phyloP scores from a whole-genome alignment of 2,797 vertebrate species.

The Mormyrus proboscirostris region DNA sequence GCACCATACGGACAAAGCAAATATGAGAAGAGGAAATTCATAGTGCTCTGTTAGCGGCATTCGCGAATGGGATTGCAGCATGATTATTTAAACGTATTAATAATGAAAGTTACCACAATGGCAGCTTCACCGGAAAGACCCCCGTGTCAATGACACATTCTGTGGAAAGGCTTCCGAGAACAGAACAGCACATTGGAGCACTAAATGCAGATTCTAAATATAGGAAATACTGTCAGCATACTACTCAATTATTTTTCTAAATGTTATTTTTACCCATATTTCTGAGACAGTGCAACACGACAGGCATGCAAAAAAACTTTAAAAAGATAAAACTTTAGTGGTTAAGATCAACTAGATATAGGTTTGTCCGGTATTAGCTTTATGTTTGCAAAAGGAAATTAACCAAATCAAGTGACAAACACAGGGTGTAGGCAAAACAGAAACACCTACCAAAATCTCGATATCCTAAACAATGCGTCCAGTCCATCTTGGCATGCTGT shows the following conservation, averaged over 20 bases:
- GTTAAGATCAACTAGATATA: background rate
- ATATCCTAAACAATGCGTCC: background rate
- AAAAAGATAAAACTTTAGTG: background rate
- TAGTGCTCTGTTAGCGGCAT: background rate
- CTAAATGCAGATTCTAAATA: background rate
- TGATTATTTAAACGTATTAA: background rate
- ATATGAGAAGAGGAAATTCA: background rate
- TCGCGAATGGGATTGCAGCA: background rate
- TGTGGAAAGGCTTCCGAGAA: background rate
- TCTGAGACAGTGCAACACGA: background rate
- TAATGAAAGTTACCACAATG: background rate
- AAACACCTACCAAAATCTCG: background rate
- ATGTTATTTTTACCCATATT: background rate
- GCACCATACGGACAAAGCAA: background rate
- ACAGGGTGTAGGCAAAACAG: background rate
- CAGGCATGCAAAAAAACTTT: background rate
- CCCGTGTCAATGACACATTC: background rate
- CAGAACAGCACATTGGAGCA: background rate
- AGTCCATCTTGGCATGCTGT: background rate
- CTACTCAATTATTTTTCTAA: background rate
- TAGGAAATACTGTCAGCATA: background rate
- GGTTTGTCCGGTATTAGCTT: background rate
- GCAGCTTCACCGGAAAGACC: background rate
- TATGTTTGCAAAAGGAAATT: background rate
- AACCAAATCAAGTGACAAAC: background rate